These are phyloP conservation scores for Panorpa germanica DNA, from an alignment of 2,888 invertebrate genomes.

Conservation along the genomic window DNA sequence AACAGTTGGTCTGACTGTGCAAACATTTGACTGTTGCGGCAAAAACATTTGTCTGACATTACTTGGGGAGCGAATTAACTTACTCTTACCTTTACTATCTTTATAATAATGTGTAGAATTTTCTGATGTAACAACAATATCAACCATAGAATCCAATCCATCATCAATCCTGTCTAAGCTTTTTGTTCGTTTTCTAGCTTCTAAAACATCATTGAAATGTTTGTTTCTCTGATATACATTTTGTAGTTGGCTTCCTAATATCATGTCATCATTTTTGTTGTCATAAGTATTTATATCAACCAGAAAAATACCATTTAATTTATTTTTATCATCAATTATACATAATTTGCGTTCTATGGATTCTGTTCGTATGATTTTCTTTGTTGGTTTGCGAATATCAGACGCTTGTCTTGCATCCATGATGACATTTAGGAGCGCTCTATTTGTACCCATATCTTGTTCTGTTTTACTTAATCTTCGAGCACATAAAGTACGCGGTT, in stretches of 20 bases:
- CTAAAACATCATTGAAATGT: slow-evolving; percentile 29
- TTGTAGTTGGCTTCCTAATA: slow-evolving; percentile 17
- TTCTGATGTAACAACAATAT: slow-evolving; percentile 44
- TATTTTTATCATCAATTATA: too few relatives aligned
- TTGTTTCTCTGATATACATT: slow-evolving; percentile 19
- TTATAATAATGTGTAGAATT: slow-evolving; percentile 28
- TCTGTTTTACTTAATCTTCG: neutral
- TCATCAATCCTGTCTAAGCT: slow-evolving; percentile 58
- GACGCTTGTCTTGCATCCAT: slow-evolving; percentile 28
- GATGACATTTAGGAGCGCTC: slow-evolving; percentile 35
- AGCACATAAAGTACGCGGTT: too few relatives aligned
- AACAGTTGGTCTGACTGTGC: too few relatives aligned
- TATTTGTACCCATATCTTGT: slow-evolving; percentile 19
- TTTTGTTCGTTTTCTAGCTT: slow-evolving; percentile 45
- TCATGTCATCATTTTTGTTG: slow-evolving; percentile 10
- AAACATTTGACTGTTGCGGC: too few relatives aligned
- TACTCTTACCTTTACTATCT: slow-evolving; percentile 24
- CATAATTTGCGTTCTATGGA: too few relatives aligned
- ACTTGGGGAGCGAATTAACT: too few relatives aligned
- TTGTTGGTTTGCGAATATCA: slow-evolving; percentile 10
- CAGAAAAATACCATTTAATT: too few relatives aligned
- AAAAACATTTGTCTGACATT: too few relatives aligned
- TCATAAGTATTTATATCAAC: slow-evolving; percentile 12
- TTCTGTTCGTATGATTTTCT: slow-evolving; percentile 15
- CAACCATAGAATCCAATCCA: slow-evolving; percentile 49